Conservation (phyloP, 2,888 invertebrate species). For the Eumerus sabulonum region DNA sequence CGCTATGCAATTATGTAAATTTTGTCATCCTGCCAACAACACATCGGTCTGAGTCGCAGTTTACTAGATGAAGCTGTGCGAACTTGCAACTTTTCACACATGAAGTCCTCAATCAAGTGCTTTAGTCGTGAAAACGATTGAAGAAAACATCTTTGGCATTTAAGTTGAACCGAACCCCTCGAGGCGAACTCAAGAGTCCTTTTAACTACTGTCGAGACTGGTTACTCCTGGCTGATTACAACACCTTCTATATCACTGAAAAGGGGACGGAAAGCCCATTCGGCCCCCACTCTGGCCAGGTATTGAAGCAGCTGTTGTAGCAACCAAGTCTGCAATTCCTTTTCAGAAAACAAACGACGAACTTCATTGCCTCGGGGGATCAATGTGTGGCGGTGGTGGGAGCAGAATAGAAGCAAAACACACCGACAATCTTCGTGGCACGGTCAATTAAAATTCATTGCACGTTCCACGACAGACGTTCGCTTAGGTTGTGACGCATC, state of each 20-base stretch:
- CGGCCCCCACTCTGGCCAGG: conserved; percentile 26
- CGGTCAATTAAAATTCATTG: conserved; percentile 67
- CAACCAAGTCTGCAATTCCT: conserved; percentile 11
- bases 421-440: conserved; percentile 32
- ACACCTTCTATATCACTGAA: conserved; percentile 53
- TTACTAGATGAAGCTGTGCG: too few species aligned
- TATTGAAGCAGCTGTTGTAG: conserved; percentile 52
- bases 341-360: conserved; percentile 41
- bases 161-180: conserved; percentile 62
- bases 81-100: not conserved
- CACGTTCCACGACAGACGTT: conserved; percentile 34
- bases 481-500: conserved; percentile 23
- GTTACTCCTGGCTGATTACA: conserved; percentile 55
- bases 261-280: conserved; percentile 9
- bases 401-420: not conserved
- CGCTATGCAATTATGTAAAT: conserved; percentile 61
- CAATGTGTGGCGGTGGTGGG: conserved; percentile 1
- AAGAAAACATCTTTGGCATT: conserved; percentile 51
- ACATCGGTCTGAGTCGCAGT: too few species aligned
- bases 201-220: conserved; percentile 39
- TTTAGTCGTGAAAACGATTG: too few species aligned
- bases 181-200: conserved; percentile 39
- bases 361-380: conserved; percentile 51
- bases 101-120: not conserved
- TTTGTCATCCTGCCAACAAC: conserved; percentile 10